phyloP scores from a whole-genome alignment of 2,113 vertebrate genomes.

The Suncus etruscus region DNA sequence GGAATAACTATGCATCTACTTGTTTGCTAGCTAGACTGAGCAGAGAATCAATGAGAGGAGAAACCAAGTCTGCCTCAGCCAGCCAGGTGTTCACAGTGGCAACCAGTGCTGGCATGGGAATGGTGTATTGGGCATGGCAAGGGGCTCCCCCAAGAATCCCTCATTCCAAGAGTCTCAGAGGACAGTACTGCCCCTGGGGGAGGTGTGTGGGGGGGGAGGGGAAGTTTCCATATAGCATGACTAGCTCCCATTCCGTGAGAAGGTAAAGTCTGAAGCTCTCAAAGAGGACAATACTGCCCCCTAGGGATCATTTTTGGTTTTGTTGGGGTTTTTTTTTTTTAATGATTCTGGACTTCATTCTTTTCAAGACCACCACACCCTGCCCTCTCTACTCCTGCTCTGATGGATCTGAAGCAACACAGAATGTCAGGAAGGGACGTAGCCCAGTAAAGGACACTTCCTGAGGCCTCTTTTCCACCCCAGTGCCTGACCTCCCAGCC shows the following conservation, averaged over 20 bases:
- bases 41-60: not conserved
- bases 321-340: not conserved
- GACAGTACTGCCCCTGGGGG: conserved; percentile 66
- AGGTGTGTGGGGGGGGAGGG: not conserved
- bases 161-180: not conserved
- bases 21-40: not conserved
- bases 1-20: not conserved
- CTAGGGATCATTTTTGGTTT: conserved; percentile 38
- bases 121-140: fast-evolving
- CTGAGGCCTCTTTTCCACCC: conserved; percentile 37
- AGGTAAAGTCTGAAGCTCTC: not conserved
- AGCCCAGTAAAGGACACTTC: conserved; percentile 41
- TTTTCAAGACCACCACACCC: not conserved
- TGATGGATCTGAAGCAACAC: not conserved
- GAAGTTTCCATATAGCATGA: too few relatives aligned
- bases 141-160: not conserved
- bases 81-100: not conserved
- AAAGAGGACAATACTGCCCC: conserved; percentile 61
- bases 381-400: not conserved
- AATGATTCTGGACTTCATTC: not conserved
- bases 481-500: not conserved
- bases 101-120: not conserved
- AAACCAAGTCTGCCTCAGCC: not conserved
- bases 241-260: not conserved
- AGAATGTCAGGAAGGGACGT: conserved; percentile 3